These are phyloP conservation scores for Polymixis flavicincta DNA, from an alignment of 2,888 invertebrate genomes.

Conservation along the genomic window DNA sequence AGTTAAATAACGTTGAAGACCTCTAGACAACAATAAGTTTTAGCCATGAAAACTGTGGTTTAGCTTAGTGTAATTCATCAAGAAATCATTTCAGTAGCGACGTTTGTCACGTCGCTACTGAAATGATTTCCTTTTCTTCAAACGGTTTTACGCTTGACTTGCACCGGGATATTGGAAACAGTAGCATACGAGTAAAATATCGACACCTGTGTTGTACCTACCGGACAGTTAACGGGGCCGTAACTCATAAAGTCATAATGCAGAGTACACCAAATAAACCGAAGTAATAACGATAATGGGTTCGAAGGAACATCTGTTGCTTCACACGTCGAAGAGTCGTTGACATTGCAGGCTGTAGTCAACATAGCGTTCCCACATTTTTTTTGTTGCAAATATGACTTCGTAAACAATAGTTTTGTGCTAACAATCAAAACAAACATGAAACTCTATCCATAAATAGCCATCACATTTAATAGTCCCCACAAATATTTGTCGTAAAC, in stretches of 20 bases:
- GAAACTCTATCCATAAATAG: constrained; percentile 36
- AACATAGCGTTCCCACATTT: constrained; percentile 31
- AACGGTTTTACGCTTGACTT: constrained; percentile 21
- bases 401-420: constrained; percentile 20
- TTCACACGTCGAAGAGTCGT: constrained; percentile 77
- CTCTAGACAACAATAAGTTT: constrained; percentile 20
- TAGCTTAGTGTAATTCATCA: not conserved
- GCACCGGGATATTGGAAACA: constrained; percentile 4
- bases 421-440: constrained; percentile 43
- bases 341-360: constrained; percentile 68
- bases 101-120: not conserved
- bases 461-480: constrained; percentile 47
- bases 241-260: constrained; percentile 52
- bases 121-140: constrained; percentile 5
- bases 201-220: constrained; percentile 37
- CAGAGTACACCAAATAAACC: constrained; percentile 60
- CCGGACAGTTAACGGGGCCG: constrained; percentile 39
- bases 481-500: constrained; percentile 44
- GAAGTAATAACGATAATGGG: constrained; percentile 81
- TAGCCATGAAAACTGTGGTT: constrained; percentile 26
- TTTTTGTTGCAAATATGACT: constrained; percentile 11
- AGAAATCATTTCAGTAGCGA: too few relatives aligned
- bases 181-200: constrained; percentile 23
- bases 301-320: constrained; percentile 79
- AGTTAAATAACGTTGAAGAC: constrained; percentile 8